These are phyloP conservation scores for Diadegma fenestrale DNA, from an alignment of 2,888 invertebrate species.

Conservation along the genomic window DNA sequence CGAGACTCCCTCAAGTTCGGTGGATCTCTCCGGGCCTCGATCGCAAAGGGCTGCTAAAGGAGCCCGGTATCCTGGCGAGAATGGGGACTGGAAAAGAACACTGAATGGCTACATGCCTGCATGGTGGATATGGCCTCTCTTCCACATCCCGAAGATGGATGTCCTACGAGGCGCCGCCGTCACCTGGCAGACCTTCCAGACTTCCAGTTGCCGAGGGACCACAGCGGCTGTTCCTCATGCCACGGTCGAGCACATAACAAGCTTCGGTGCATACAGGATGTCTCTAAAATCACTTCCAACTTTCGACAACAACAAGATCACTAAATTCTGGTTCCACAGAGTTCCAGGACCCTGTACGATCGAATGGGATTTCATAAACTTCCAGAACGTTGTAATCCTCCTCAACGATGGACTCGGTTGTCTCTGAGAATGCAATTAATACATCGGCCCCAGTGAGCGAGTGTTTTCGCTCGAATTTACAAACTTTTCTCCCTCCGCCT, in stretches of 20 bases:
- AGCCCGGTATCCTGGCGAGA: slow-evolving; percentile 39
- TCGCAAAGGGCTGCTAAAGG: slow-evolving; percentile 37
- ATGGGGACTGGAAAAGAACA: slow-evolving; percentile 32
- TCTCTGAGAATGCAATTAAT: not conserved
- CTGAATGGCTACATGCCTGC: slow-evolving; percentile 35
- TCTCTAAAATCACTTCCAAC: not conserved
- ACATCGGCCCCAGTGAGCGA: not conserved
- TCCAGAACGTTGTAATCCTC: not conserved
- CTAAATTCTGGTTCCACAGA: not conserved
- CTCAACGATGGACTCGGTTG: not conserved
- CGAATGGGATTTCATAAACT: not conserved
- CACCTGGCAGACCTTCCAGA: slow-evolving; percentile 80
- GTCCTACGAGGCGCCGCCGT: slow-evolving; percentile 83
- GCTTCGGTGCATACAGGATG: slow-evolving; percentile 9
- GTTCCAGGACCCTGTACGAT: not conserved
- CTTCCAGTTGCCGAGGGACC: slow-evolving; percentile 71
- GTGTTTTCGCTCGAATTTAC: not conserved
- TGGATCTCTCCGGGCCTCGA: slow-evolving; percentile 49
- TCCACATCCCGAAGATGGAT: slow-evolving; percentile 81
- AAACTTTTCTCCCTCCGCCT: not conserved
- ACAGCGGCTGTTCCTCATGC: slow-evolving; percentile 17
- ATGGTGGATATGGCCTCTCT: slow-evolving; percentile 52
- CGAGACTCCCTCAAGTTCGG: slow-evolving; percentile 37
- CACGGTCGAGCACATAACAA: slow-evolving; percentile 25
- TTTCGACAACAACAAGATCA: not conserved